A percentile compares a stretch with the other conserved stretches of the same genome.
These are phyloP conservation scores for Scalopus aquaticus DNA, from an alignment of 2,113 vertebrate species.

Conservation along the genomic window DNA sequence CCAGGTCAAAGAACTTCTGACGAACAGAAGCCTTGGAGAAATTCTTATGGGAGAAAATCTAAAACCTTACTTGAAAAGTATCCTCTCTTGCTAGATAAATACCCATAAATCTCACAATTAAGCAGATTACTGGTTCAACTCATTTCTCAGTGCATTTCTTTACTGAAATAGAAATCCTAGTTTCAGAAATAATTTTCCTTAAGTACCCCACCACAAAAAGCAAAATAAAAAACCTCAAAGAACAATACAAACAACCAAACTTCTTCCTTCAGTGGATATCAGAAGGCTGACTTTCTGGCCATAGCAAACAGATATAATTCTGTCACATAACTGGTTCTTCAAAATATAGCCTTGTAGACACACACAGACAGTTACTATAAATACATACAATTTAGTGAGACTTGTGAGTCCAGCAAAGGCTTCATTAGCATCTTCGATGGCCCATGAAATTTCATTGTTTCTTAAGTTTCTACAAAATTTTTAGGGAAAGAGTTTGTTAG, in stretches of 20 bases:
- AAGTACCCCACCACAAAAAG: neutral
- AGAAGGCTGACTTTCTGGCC: neutral
- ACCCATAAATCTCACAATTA: neutral
- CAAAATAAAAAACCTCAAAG: neutral
- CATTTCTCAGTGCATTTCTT: neutral
- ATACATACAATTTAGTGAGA: constrained; percentile 88
- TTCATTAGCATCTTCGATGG: constrained; percentile 91
- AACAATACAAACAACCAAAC: constrained; percentile 4
- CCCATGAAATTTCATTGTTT: constrained; percentile 92
- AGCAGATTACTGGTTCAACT: neutral
- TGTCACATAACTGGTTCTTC: constrained; percentile 1
- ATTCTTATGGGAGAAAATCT: neutral
- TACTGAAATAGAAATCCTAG: constrained; percentile 31
- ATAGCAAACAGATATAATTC: constrained; percentile 27
- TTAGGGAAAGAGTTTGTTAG: constrained; percentile 2
- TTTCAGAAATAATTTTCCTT: constrained; percentile 31
- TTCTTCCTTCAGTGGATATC: neutral
- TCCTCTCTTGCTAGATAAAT: neutral
- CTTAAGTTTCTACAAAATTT: constrained; percentile 86
- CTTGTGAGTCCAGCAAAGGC: constrained; percentile 87
- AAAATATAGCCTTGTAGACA: constrained; percentile 8
- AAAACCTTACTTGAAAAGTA: constrained; percentile 37
- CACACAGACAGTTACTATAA: neutral
- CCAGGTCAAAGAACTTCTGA: constrained; percentile 20
- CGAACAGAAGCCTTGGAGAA: neutral